Base-by-base conservation (phyloP, 2,797 vertebrate species). In the Crenichthys baileyi region DNA sequence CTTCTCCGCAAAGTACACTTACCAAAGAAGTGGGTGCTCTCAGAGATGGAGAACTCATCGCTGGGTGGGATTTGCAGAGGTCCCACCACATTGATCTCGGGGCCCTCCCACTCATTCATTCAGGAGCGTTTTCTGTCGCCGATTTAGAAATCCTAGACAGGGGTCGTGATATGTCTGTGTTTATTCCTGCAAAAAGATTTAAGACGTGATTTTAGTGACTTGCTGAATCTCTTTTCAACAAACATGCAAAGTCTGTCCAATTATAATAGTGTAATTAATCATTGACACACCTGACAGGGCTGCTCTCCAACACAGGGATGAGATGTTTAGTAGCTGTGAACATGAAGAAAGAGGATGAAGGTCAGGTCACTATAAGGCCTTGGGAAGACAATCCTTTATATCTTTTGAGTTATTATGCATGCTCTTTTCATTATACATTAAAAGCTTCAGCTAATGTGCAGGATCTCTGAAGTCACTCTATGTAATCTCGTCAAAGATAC, bases 1-100 rank as follows among this genome's bases (percentile, higher is more conserved):
- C 24, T 11, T 13, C 53, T 12, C 15, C 46, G 50, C 75, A 1
- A 26, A 24, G 24, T 18, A 58, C 36, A 94, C 97, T 97, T 95
- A 99, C 98, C 98, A 92, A 97, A 97, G 76, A 98, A 95, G 90
- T 96, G 95, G 26, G 96, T 84, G 89, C 94, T 95, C 85, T 99
- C 97, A 81, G 96, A 91, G 84, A 99, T 93, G 88, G 95, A 89
- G 95, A 97, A 98, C 70, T 96, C 97, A 95, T 98, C 97, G 31
- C 85, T 89, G 83, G 93, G 87, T 78, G 96, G 94, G 92, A 97
- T 93, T 84, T 98, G 97, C 77, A 96, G 94, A 70, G 96, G 95
- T 89, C 96, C 97, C 90, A 97, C 95, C 94, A 97, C 95, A 93
- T 96, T 97, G 94, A 97, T 96, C 93, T 97, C 97, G 78, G 95